These are phyloP conservation scores for Ceyx melanurus DNA, from an alignment of 2,113 vertebrate species.

Conservation along the genomic window DNA sequence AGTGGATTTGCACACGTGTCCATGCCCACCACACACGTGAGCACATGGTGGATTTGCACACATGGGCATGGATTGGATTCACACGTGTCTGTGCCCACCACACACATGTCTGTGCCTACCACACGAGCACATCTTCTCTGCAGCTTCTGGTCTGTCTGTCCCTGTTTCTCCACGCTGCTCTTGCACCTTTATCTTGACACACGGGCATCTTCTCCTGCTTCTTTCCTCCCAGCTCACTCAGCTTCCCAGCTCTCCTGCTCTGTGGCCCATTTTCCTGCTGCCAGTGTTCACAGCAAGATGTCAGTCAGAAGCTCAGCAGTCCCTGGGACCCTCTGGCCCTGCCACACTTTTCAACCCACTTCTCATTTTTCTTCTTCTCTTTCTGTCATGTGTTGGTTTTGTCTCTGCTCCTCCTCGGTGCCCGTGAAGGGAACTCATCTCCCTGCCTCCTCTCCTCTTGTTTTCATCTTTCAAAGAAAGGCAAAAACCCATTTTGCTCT, in stretches of 20 bases:
- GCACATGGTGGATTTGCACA: too few relatives aligned
- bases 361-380: slow-evolving; percentile 37
- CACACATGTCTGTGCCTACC: rapidly evolving
- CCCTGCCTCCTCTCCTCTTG: background rate
- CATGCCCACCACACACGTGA: background rate
- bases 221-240: background rate
- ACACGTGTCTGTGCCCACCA: background rate
- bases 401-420: background rate
- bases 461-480: background rate
- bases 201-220: background rate
- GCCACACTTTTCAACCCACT: slow-evolving; percentile 52
- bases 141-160: background rate
- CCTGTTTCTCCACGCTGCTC: background rate
- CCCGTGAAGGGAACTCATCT: background rate
- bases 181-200: background rate
- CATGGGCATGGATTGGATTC: rapidly evolving
- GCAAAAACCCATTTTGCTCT: slow-evolving; percentile 42
- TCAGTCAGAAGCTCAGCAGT: slow-evolving; percentile 38
- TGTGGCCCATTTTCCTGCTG: background rate
- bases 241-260: background rate
- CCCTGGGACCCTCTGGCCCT: slow-evolving; percentile 24
- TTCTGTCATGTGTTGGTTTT: slow-evolving; percentile 14
- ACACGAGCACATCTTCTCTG: too few relatives aligned
- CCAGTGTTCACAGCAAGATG: background rate
- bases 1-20: rapidly evolving